phyloP scores from a whole-genome alignment of 2,797 vertebrate genomes.

The Brachyrhaphis roseni region DNA sequence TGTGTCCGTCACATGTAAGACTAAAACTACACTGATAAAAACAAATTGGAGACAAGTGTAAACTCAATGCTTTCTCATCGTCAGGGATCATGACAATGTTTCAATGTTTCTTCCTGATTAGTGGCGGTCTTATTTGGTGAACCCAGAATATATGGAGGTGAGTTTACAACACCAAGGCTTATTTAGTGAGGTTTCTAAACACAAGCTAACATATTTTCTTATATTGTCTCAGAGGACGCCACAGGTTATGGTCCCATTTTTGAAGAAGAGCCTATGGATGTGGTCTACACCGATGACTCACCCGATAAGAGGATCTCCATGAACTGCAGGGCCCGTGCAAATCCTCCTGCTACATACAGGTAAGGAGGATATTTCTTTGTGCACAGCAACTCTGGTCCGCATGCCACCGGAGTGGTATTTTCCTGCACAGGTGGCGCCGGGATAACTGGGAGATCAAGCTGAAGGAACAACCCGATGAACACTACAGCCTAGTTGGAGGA shows the following conservation, averaged over 20 bases:
- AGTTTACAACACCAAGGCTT: conserved; percentile 15
- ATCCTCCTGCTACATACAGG: conserved; percentile 93
- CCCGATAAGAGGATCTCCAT: conserved; percentile 93
- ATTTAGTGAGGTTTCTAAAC: background rate
- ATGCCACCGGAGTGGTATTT: background rate
- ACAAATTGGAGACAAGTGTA: background rate
- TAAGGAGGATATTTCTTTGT: conserved; percentile 44
- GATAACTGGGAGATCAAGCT: conserved; percentile 95
- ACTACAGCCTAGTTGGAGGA: conserved; percentile 94
- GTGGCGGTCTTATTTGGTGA: conserved; percentile 77
- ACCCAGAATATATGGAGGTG: conserved; percentile 80
- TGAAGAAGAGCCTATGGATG: conserved; percentile 96
- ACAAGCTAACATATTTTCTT: background rate
- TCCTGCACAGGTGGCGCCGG: conserved; percentile 87
- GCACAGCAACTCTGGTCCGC: no score
- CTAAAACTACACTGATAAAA: background rate
- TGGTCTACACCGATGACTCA: conserved; percentile 94
- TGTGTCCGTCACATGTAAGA: conserved; percentile 70
- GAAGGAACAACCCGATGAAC: conserved; percentile 89
- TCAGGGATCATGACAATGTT: background rate
- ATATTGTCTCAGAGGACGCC: conserved; percentile 85
- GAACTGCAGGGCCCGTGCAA: conserved; percentile 94
- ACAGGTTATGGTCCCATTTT: conserved; percentile 97
- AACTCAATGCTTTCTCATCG: background rate
- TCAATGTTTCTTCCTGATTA: conserved; percentile 36